Conservation (phyloP, 2,113 vertebrate species). For the Anolis carolinensis region DNA sequence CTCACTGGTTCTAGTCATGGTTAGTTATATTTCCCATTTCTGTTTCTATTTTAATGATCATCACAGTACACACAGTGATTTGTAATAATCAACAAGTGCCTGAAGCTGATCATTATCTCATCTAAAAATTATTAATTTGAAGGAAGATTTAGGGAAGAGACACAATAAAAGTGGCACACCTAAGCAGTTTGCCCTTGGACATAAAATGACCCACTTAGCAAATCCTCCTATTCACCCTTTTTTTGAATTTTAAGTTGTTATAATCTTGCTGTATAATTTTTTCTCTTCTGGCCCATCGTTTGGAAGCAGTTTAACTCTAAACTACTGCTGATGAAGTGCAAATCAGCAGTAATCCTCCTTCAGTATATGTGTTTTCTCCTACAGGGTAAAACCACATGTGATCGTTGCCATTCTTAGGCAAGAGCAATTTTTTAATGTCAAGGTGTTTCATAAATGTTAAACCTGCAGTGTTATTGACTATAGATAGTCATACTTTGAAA, state of each 20-base stretch:
- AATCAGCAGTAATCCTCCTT: not conserved
- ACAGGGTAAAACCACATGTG: not conserved
- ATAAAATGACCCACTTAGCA: not conserved
- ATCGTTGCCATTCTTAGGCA: not conserved
- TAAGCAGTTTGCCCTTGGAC: not conserved
- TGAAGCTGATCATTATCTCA: conserved; percentile 45
- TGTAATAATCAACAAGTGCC: not conserved
- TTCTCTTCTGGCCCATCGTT: not conserved
- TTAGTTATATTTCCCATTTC: not conserved
- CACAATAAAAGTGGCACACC: not conserved
- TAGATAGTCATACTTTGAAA: no score
- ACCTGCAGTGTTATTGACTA: no score
- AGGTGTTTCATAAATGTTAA: no score
- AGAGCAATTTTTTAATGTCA: not conserved
- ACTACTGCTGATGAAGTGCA: not conserved
- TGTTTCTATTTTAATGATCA: not conserved
- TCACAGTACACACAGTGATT: not conserved
- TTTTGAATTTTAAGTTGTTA: not conserved
- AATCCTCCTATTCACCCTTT: not conserved
- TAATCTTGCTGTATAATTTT: not conserved
- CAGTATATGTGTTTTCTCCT: not conserved
- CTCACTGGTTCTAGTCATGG: not conserved
- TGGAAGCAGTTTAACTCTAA: not conserved
- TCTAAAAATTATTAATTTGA: conserved; percentile 48
- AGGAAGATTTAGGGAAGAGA: conserved; percentile 14